Evolutionary conservation across 1,140 invertebrate genomes (phyloP), one percentile per base, ranked within the genome.

Genomic region (Phocides pigmalion): DNA sequence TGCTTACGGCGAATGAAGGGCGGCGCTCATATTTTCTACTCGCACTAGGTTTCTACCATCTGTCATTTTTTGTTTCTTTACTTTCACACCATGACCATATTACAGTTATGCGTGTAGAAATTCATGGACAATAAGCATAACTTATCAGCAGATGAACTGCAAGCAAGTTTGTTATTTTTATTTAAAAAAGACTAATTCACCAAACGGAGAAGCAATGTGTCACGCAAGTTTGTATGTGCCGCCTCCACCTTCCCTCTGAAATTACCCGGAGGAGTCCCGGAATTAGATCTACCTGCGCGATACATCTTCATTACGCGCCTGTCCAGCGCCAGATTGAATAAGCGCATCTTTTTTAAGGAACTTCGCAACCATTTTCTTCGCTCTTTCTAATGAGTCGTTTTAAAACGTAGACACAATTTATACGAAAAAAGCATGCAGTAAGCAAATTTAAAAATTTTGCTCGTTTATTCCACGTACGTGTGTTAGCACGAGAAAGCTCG

Each of bases 231-330:
- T 20, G 17, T 12, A 9, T 12, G 4, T 17, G 12, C 11, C n/a
- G 22, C 32, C 32, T n/a, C 32, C 32, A 2, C 11, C 46, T 49
- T 28, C 46, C 46, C 14, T 15, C 47, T 50, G 15, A 50, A 50
- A 50, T 50, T 50, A 32, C 47, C 47, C 25, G 47, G 20, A 50
- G 47, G 46, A 49, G 35, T 42, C 20, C 12, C 53, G 53, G 53
- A 56, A 56, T 56, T 56, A 56, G 53, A 56, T 56, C 53, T 41
- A 56, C 53, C 53, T 56, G 53, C 53, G 37, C 53, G 53, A 56
- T 56, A 56, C 37, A 56, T 56, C 53, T 56, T 56, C 53, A 56
- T 56, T 56, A 56, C 37, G 51, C 37, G 39, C 37, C 53, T 41
- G 37, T 56, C 53, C 32, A 54, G 53, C 39, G 37, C 51, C 9